Evolutionary conservation across 2,888 invertebrate species (phyloP).

Genomic region (Drosophila nr. fundita): DNA sequence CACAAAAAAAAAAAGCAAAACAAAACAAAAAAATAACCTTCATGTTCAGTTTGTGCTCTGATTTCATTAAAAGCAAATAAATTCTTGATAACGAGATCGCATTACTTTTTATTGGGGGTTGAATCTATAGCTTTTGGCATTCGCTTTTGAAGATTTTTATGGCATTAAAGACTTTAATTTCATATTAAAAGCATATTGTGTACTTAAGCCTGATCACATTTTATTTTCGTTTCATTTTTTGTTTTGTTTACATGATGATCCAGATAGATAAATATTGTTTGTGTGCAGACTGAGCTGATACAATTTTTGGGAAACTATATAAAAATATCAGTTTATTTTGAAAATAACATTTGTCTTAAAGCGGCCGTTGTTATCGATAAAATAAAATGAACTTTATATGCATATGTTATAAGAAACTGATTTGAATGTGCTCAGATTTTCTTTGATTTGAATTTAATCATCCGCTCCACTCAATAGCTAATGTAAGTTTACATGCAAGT

Average conservation of each 20-base stretch:
- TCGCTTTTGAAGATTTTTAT: conserved; percentile 19
- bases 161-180: conserved; percentile 38
- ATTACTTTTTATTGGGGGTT: conserved; percentile 34
- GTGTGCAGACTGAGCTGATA: not conserved
- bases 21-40: conserved; percentile 16
- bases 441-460: not conserved
- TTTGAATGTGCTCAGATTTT: no score
- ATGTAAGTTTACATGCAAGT: not conserved
- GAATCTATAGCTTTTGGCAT: conserved; percentile 1
- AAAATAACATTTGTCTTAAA: not conserved
- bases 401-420: no score
- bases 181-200: conserved; percentile 51
- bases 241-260: not conserved
- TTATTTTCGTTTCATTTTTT: not conserved
- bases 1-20: conserved; percentile 11
- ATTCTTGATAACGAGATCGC: conserved; percentile 63
- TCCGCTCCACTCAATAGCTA: not conserved
- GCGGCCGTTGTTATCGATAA: not conserved
- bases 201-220: conserved; percentile 27
- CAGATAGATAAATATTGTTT: not conserved
- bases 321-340: not conserved
- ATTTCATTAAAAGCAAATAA: conserved; percentile 71
- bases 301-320: not conserved
- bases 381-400: not conserved
- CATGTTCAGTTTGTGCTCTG: conserved; percentile 52